Evolutionary conservation across 2,113 vertebrate species (phyloP).

Genomic region (Dermatemys mawii): DNA sequence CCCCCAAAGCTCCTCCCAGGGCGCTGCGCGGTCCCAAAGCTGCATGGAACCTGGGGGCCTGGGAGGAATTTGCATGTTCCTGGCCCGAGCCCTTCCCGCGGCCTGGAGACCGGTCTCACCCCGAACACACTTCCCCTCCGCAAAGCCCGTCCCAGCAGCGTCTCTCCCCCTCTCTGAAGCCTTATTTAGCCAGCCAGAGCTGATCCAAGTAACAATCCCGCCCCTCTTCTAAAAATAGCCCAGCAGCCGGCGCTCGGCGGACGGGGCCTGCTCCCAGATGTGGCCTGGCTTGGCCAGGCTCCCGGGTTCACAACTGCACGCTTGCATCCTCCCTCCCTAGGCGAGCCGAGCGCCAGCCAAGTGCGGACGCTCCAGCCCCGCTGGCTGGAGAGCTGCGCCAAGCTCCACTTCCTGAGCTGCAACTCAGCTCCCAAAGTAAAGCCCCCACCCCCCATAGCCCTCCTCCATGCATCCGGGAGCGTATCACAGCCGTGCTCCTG

Average conservation of each 20-base stretch:
- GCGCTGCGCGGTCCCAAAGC: rapidly evolving
- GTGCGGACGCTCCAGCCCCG: background rate
- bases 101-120: background rate
- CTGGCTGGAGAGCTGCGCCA: background rate
- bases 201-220: background rate
- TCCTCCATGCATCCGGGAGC: background rate
- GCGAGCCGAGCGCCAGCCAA: background rate
- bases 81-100: background rate
- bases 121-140: no score
- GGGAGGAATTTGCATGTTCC: no score
- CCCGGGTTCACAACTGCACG: background rate
- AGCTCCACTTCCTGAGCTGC: background rate
- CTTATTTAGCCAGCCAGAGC: background rate
- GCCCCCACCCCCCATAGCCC: background rate
- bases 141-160: no score
- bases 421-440: background rate
- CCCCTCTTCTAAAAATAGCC: background rate
- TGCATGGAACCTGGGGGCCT: background rate
- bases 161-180: background rate
- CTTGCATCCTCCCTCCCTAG: background rate
- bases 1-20: background rate
- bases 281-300: background rate
- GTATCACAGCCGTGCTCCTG: background rate
- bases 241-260: background rate
- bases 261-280: background rate